Conservation (phyloP, 1,140 invertebrate genomes). For the Pseudobourletiella spinata region DNA sequence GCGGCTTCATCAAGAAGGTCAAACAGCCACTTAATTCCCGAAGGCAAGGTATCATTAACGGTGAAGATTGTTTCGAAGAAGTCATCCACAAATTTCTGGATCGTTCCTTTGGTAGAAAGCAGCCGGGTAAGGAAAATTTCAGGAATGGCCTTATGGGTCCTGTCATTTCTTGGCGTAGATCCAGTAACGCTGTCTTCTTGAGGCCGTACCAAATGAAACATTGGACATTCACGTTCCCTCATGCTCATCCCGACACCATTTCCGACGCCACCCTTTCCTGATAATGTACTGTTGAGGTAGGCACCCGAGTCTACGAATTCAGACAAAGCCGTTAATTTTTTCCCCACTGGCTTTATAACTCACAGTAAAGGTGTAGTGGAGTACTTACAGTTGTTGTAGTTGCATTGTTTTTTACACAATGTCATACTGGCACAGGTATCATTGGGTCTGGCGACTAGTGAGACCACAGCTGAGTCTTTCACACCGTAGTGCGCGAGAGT, state of each 20-base stretch:
- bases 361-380: no score
- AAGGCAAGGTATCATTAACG: conserved; percentile 78
- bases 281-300: conserved; percentile 35
- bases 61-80: conserved; percentile 83
- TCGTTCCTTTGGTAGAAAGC: conserved; percentile 86
- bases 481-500: conserved; percentile 88
- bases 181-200: conserved; percentile 54
- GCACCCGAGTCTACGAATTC: conserved; percentile 36
- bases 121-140: conserved; percentile 90
- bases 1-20: conserved; percentile 89
- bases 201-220: conserved; percentile 78
- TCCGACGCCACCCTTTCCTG: conserved; percentile 23
- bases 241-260: conserved; percentile 28
- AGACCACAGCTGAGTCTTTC: conserved; percentile 89
- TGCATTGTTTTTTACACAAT: conserved; percentile 66
- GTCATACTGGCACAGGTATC: conserved; percentile 55
- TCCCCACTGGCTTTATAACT: no score
- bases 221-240: conserved; percentile 42
- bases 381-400: conserved; percentile 32
- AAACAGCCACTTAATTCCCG: conserved; percentile 90
- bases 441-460: conserved; percentile 76
- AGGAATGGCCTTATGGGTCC: conserved; percentile 83
- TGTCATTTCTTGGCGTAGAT: conserved; percentile 31
- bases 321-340: no score
- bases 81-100: conserved; percentile 94